Conservation (phyloP, 35 echinoderm and acorn worm species). For the Lytechinus pictus region DNA sequence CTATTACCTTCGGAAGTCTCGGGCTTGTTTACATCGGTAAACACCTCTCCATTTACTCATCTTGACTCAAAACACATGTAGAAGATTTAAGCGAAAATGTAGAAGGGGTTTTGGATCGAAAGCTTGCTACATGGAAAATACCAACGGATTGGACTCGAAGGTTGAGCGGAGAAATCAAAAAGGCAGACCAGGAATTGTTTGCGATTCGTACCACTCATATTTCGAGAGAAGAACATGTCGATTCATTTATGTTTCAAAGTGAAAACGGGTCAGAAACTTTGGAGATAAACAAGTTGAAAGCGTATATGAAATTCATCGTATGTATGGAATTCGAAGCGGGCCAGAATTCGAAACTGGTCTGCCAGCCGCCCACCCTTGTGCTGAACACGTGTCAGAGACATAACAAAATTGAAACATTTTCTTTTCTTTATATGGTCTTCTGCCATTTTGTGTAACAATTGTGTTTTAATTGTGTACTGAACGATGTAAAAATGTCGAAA, state of each 20-base stretch:
- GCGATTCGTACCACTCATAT: background rate
- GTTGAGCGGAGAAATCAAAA: slow-evolving; percentile 4
- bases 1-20: background rate
- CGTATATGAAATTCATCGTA: background rate
- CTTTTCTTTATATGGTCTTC: background rate
- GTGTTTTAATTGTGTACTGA: background rate
- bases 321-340: background rate
- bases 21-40: slow-evolving; percentile 31
- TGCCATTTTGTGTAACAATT: background rate
- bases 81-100: slow-evolving; percentile 7
- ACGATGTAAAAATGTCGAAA: background rate
- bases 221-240: slow-evolving; percentile 8
- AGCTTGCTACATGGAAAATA: slow-evolving; percentile 9
- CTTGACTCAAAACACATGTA: slow-evolving; percentile 10
- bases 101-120: slow-evolving; percentile 14
- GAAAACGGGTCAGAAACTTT: background rate
- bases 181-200: background rate
- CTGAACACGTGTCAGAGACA: background rate
- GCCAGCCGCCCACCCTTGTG: background rate
- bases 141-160: slow-evolving; percentile 22
- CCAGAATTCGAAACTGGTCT: background rate
- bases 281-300: slow-evolving; percentile 2
- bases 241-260: slow-evolving; percentile 20
- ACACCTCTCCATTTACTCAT: background rate
- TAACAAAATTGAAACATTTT: background rate